Base-by-base conservation (phyloP, 2,888 invertebrate genomes). In the Drosophila recens region DNA sequence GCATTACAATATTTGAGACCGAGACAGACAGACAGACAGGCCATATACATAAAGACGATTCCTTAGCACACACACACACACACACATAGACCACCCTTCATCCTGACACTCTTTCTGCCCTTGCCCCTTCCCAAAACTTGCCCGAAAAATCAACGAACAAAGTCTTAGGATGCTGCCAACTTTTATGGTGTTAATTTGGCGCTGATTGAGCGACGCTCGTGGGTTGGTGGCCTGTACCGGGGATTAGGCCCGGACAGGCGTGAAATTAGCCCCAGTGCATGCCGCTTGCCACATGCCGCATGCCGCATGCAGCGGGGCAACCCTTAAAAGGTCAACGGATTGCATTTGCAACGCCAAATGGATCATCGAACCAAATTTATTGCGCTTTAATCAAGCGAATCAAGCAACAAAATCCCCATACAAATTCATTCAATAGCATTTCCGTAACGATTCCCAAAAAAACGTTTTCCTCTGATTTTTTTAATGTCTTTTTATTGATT, bases 111-210 rank as follows among this genome's bases (percentile, higher is more conserved):
- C 10, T 34, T 9, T 10, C 54, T 33, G 43, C 49, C 8, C 40
- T 4, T 13, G 23, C 38, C 10, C 27, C 0, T 30, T 52, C 48
- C 34, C 42, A 53, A 63, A 59, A 62, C 27, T 63, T 57, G 52
- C 57, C 52, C 53, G 34, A 46, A 59, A 69, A 73, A 64, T 46
- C 48, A 63, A 61, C 49, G 74, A 65, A 70, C 64, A 65, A 75
- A 72, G 62, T 75, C 78, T 78, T 75, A 36, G 59, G 61, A 52
- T 58, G 72, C 81, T 79, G 78, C 79, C 72, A 79, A 80, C 61
- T 86, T 86, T 83, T 73, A 87, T 84, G 87, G 83, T 87, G 87
- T 84, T 84, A 84, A 87, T 84, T 87, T 84, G 82, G 83, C 87
- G 84, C 87, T 83, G 83, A 83, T 83, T 87, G 87, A 81, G 78